Percentiles rank a stretch among this genome's conserved stretches.
Evolutionary conservation across 92 coral and sea anemone genomes (phyloP).

Genomic region (Palythoa heliodiscus): DNA sequence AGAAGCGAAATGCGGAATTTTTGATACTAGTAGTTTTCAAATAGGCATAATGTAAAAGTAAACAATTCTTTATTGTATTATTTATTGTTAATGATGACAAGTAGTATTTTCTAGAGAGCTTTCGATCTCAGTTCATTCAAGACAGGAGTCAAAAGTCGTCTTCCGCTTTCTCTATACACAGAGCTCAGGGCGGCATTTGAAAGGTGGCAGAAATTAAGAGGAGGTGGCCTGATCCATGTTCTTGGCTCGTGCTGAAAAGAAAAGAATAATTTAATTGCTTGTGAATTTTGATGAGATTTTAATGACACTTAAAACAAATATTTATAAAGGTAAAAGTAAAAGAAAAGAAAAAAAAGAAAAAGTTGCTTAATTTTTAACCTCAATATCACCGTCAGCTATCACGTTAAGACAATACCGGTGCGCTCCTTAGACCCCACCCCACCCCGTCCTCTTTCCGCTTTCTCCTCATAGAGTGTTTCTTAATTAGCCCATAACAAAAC

Average conservation of each 20-base stretch:
- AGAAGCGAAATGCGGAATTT: neutral
- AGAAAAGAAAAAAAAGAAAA: neutral
- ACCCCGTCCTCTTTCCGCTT: too few species aligned
- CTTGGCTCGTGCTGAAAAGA: constrained; percentile 6
- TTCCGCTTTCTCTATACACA: constrained; percentile 35
- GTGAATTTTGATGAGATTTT: neutral
- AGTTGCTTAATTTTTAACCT: neutral
- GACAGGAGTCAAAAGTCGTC: constrained; percentile 40
- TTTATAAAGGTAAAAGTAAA: neutral
- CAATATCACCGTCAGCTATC: too few species aligned
- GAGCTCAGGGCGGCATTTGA: constrained; percentile 19
- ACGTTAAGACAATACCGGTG: too few species aligned
- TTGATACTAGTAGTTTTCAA: too few species aligned
- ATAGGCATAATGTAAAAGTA: neutral
- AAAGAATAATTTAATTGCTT: neutral
- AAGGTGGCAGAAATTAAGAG: constrained; percentile 37
- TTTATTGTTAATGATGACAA: neutral
- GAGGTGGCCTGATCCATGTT: constrained; percentile 28
- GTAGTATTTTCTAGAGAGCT: neutral
- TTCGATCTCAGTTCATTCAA: constrained; percentile 37
- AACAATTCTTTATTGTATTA: too few species aligned
- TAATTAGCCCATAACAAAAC: too few species aligned
- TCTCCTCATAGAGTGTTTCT: too few species aligned
- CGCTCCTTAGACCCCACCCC: too few species aligned
- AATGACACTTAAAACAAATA: too few species aligned